Evolutionary conservation across 2,797 vertebrate species (phyloP).

Genomic region (Pseudomugil tenellus): DNA sequence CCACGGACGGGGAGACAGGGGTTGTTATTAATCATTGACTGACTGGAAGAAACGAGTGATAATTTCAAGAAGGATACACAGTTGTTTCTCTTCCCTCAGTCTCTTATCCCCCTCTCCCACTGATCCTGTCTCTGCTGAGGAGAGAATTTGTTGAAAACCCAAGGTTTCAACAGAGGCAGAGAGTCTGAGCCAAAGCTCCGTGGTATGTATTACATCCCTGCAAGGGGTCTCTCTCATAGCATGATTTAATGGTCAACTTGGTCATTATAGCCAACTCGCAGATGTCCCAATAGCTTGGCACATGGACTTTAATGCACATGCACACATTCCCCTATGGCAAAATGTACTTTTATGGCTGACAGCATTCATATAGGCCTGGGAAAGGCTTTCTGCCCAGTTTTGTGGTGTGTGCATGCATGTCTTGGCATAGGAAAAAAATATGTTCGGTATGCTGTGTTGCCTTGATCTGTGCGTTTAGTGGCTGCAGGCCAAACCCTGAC

Average conservation of each 20-base stretch:
- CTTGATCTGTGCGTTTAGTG: conserved; percentile 11
- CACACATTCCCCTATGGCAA: conserved; percentile 48
- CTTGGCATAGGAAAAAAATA: conserved; percentile 46
- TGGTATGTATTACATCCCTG: conserved; percentile 68
- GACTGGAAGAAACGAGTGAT: conserved; percentile 2
- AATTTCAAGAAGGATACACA: conserved; percentile 2
- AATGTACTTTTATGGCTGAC: conserved; percentile 25
- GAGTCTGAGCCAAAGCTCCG: conserved; percentile 57
- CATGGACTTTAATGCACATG: conserved; percentile 57
- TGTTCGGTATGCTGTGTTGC: conserved; percentile 17
- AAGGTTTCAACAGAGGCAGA: conserved; percentile 28
- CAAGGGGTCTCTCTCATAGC: conserved; percentile 57
- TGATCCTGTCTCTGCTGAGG: conserved; percentile 10
- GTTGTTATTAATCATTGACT: background rate
- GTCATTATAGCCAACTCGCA: conserved; percentile 59
- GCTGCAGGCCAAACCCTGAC: conserved; percentile 28
- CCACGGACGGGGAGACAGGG: conserved; percentile 5
- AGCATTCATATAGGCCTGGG: conserved; percentile 32
- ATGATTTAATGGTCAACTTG: conserved; percentile 67
- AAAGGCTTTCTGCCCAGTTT: conserved; percentile 24
- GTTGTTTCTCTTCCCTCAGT: no score
- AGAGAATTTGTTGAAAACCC: conserved; percentile 36
- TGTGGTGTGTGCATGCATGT: conserved; percentile 34
- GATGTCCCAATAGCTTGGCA: conserved; percentile 69
- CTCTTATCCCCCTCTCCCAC: background rate